phyloP scores from a whole-genome alignment of 2,113 vertebrate genomes.

The Malurus melanocephalus region DNA sequence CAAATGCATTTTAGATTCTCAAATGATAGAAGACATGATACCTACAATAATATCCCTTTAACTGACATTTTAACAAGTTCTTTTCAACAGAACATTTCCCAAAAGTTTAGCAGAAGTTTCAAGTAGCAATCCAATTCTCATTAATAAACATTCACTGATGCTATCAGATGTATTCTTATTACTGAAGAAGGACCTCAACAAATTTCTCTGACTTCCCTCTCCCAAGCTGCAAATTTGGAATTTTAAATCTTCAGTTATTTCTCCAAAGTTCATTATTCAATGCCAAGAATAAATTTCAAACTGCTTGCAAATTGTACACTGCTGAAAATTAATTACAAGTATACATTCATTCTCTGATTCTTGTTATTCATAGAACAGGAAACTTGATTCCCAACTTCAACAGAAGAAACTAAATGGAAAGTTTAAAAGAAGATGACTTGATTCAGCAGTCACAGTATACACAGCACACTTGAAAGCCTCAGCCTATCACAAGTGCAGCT shows the following conservation, averaged over 20 bases:
- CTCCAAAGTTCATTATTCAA: not conserved
- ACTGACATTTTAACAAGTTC: not conserved
- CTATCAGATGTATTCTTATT: not conserved
- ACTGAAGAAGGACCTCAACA: not conserved
- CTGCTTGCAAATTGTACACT: not conserved
- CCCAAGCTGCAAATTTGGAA: not conserved
- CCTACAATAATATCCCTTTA: not conserved
- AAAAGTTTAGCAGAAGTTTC: not conserved
- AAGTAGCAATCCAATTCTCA: not conserved
- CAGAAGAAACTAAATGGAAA: not conserved
- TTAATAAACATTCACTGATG: not conserved
- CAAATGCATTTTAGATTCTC: not conserved
- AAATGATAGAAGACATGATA: not conserved
- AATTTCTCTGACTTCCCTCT: not conserved
- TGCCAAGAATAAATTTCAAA: not conserved
- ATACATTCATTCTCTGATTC: not conserved
- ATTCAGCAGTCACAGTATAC: not conserved
- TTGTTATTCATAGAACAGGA: not conserved
- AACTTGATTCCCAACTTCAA: conserved; percentile 17
- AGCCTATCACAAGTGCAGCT: not conserved
- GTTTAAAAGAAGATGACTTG: not conserved
- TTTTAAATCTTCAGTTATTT: not conserved
- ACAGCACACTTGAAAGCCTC: not conserved
- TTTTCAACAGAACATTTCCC: not conserved
- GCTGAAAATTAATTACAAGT: not conserved